Evolutionary conservation across 53 echinoderm and acorn worm species (phyloP), one percentile per base, ranked within the genome.

Genomic region (Zoroaster sp.): DNA sequence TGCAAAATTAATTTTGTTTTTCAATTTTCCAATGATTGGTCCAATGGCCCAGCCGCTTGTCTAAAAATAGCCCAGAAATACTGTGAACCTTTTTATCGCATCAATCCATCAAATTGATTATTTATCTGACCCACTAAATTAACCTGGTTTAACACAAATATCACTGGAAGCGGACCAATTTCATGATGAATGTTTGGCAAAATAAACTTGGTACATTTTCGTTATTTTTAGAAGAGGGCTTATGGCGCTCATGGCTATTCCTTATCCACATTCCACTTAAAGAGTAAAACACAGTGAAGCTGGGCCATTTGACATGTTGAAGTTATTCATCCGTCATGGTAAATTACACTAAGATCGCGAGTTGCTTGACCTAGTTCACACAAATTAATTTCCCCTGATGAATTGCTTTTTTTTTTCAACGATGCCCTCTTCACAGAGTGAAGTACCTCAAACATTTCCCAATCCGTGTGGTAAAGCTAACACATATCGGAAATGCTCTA

Each of bases 391-490:
- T 42, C 37, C 4, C 54, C 5, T n/a, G n/a, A n/a, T n/a, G n/a
- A n/a, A 21, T 54, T 0, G 54, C 1, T 54, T 54, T 55, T 78
- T 59, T 81, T 32, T 31, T 65, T 40, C 83, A 41, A 5, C 2
- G 14, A 13, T 21, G 31, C 45, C 14, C 40, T 21, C 40, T 4
- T 34, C 63, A 36, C 15, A n/a, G n/a, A n/a, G n/a, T n/a, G n/a
- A 67, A 83, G 38, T 68, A 45, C 45, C 49, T 3, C 34, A 15
- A n/a, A 33, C 40, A 66, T 65, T 40, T 21, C 42, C 46, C 83
- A 17, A 69, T 46, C 85, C 51, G 52, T 85, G 85, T 85, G 85
- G 85, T 71, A 70, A 85, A 85, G 67, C 70, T 49, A 85, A 85
- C 85, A 85, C 45, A 70, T 6, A 85, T 49, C 70, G 85, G 85